These are phyloP conservation scores for Propithecus deckenii DNA, from an alignment of 2,797 vertebrate species.

Conservation along the genomic window DNA sequence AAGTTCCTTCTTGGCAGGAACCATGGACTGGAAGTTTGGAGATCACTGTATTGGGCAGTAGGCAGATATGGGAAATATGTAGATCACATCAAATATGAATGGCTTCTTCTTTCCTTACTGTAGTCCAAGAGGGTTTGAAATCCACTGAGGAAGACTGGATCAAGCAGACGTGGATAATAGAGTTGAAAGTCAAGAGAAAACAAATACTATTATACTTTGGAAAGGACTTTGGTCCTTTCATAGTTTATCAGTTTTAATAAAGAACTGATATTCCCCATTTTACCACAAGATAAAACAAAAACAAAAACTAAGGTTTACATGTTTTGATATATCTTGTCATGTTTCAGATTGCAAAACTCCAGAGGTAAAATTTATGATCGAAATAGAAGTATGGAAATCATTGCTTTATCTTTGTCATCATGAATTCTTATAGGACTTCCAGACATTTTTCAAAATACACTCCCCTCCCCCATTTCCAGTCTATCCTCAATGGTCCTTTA, in stretches of 20 bases:
- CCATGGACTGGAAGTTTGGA: not conserved
- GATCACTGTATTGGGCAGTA: too few relatives aligned
- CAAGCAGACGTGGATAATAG: rapidly evolving
- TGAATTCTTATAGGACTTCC: not conserved
- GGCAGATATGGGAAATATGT: not conserved
- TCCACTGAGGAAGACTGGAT: not conserved
- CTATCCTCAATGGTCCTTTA: not conserved
- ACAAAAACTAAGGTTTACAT: not conserved
- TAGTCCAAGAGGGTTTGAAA: not conserved
- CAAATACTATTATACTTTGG: not conserved
- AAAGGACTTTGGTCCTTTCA: not conserved
- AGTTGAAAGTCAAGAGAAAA: not conserved
- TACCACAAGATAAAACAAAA: not conserved
- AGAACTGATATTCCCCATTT: not conserved
- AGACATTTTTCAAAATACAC: not conserved
- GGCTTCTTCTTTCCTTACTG: not conserved
- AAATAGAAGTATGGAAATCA: not conserved
- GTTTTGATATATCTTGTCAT: not conserved
- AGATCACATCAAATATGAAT: not conserved
- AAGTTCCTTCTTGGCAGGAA: too few relatives aligned
- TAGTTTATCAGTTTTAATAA: not conserved
- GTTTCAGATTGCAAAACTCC: not conserved
- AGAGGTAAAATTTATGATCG: not conserved
- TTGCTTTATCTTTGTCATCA: not conserved
- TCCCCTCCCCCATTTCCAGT: not conserved